Base-by-base conservation (phyloP, 2,888 invertebrate genomes). In the Drosophila neotestacea region DNA sequence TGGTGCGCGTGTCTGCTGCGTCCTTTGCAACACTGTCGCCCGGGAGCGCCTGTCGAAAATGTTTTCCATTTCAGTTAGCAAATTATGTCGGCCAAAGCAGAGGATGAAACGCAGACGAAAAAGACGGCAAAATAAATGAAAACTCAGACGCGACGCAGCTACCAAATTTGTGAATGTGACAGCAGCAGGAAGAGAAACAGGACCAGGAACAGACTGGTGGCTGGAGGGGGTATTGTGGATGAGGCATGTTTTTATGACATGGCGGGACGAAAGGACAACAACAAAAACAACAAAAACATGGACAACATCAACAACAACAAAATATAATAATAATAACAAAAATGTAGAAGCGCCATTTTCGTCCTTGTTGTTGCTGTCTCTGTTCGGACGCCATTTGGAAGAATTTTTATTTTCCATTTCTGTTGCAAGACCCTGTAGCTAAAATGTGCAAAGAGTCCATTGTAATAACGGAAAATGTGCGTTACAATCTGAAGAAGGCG, bases 61-160 rank as follows among this genome's bases (percentile, higher is more conserved):
- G 90, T 85, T 85, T 85, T 85, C 90, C 90, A 85, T 85, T 85
- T 85, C 85, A 85, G 85, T 85, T 85, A 84, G 85, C 90, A 85
- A 85, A 85, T 85, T 90, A 85, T 85, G 90, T 90, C 89, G 87
- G 87, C 85, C 90, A 88, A 89, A 83, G 60, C 71, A 50, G 58
- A 47, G 51, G 51, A 52, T 60, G 56, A 38, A 10, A 22, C 32
- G 7, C 7, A 56, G 48, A 42, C 62, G 48, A 61, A 42, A 70
- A 51, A 46, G 48, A 69, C 41, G 65, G 64, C 61, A 81, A 77
- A 73, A 81, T 88, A 84, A 88, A 88, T 84, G 90, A 88, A 85
- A 85, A 78, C 78, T 71, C 89, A 84, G 84, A 89, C 84, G 86
- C 89, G 88, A 70, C 83, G 77, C 90, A 80, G 88, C 80, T 83